Evolutionary conservation across 2,113 vertebrate species (phyloP).

Genomic region (Nannospalax galili): DNA sequence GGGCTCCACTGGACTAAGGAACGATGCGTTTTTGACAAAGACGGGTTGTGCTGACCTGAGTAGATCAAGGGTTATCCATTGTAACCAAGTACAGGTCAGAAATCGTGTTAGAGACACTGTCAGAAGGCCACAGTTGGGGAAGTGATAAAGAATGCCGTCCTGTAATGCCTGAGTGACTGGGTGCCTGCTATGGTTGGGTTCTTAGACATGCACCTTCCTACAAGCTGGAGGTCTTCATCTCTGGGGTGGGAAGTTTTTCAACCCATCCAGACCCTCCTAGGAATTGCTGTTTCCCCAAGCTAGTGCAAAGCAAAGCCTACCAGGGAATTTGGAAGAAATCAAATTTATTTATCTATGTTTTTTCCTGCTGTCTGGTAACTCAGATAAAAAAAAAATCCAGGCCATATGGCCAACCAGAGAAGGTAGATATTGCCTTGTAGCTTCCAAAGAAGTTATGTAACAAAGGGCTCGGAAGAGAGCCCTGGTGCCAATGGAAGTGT

Average conservation of each 20-base stretch:
- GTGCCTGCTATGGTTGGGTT: rapidly evolving
- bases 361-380: background rate
- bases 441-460: conserved; percentile 25
- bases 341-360: background rate
- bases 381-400: background rate
- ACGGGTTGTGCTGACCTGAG: background rate
- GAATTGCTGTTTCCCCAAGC: background rate
- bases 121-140: background rate
- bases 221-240: background rate
- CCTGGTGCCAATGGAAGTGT: background rate
- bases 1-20: background rate
- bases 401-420: background rate
- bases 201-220: background rate
- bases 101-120: background rate
- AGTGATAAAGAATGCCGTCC: background rate
- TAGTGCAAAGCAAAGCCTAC: background rate
- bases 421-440: background rate
- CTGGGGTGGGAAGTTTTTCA: background rate
- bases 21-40: background rate
- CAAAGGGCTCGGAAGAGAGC: background rate
- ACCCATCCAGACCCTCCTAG: background rate
- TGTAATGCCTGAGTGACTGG: background rate
- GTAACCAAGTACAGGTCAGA: background rate
- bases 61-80: background rate
- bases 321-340: background rate